A percentile compares a stretch with the other conserved stretches of the same genome.
Conservation (phyloP, 2,888 invertebrate genomes). For the Nephrotoma appendiculata region DNA sequence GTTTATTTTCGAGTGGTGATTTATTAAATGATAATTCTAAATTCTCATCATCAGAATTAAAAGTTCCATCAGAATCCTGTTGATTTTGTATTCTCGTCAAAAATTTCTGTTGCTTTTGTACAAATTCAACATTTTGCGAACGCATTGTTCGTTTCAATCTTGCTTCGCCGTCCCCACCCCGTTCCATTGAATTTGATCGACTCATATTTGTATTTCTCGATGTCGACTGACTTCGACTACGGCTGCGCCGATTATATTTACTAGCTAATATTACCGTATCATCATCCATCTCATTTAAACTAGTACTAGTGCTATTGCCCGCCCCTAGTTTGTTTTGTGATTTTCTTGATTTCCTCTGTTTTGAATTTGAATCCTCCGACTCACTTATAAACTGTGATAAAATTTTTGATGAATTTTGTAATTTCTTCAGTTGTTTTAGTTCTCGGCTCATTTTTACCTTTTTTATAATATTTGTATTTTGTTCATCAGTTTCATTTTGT, state of each 20-base stretch:
- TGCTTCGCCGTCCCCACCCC: not conserved
- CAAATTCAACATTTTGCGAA: constrained; percentile 48
- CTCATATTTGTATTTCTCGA: constrained; percentile 3
- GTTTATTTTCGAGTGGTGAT: not conserved
- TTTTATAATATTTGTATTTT: not conserved
- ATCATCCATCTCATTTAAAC: constrained; percentile 6
- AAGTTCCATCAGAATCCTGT: constrained; percentile 16
- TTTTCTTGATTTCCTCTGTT: constrained; percentile 28
- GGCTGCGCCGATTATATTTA: constrained; percentile 18
- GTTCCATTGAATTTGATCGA: not conserved
- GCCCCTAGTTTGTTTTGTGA: not conserved
- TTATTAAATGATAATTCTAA: constrained; percentile 9
- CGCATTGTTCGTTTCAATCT: constrained; percentile 36
- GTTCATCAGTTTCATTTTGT: not conserved
- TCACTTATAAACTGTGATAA: constrained; percentile 42
- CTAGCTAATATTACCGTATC: constrained; percentile 9
- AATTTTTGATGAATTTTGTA: constrained; percentile 53
- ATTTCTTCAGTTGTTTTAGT: constrained; percentile 45
- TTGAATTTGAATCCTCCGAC: constrained; percentile 35
- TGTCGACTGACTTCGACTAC: constrained; percentile 18
- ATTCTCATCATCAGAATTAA: constrained; percentile 23
- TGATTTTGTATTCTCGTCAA: constrained; percentile 37
- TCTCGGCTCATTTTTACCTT: constrained; percentile 36
- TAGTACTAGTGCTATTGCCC: not conserved
- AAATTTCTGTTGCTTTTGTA: constrained; percentile 44